phyloP scores from a whole-genome alignment of 2,113 vertebrate species.

The Nothobranchius kuhntae region DNA sequence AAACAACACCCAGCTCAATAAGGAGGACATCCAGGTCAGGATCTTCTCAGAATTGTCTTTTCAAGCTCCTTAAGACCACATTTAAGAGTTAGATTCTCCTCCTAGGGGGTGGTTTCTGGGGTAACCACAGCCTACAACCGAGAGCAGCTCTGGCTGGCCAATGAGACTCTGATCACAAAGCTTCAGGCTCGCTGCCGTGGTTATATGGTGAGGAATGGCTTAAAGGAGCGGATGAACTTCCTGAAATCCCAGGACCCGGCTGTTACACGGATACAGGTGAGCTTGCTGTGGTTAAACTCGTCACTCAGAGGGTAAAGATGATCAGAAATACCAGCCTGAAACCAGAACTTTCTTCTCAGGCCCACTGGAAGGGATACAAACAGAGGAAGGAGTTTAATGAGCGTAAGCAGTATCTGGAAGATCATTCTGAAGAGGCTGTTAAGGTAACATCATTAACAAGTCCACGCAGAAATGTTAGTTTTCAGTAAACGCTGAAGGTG shows the following conservation, averaged over 20 bases:
- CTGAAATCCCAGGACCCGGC: slow-evolving; percentile 89
- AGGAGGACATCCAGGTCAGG: slow-evolving; percentile 94
- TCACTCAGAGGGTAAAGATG: neutral
- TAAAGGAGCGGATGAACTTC: slow-evolving; percentile 85
- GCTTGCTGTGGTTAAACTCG: neutral
- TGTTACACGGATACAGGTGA: slow-evolving; percentile 93
- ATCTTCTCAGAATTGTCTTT: neutral
- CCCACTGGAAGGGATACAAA: slow-evolving; percentile 93
- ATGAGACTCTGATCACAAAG: slow-evolving; percentile 88
- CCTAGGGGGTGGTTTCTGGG: slow-evolving; percentile 86
- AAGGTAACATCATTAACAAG: slow-evolving; percentile 81
- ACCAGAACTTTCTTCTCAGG: slow-evolving; percentile 73
- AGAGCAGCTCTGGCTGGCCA: slow-evolving; percentile 97
- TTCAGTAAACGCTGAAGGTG: neutral
- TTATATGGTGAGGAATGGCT: slow-evolving; percentile 86
- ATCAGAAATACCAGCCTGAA: neutral
- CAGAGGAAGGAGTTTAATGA: slow-evolving; percentile 87
- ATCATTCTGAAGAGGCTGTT: slow-evolving; percentile 85
- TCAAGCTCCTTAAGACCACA: neutral
- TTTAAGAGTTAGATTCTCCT: neutral
- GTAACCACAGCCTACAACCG: slow-evolving; percentile 95
- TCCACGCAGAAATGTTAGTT: neutral
- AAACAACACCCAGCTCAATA: slow-evolving; percentile 88
- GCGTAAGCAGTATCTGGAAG: slow-evolving; percentile 84
- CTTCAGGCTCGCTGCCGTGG: slow-evolving; percentile 94